phyloP scores from a whole-genome alignment of 2,797 vertebrate genomes.

The Sparidentex hasta region DNA sequence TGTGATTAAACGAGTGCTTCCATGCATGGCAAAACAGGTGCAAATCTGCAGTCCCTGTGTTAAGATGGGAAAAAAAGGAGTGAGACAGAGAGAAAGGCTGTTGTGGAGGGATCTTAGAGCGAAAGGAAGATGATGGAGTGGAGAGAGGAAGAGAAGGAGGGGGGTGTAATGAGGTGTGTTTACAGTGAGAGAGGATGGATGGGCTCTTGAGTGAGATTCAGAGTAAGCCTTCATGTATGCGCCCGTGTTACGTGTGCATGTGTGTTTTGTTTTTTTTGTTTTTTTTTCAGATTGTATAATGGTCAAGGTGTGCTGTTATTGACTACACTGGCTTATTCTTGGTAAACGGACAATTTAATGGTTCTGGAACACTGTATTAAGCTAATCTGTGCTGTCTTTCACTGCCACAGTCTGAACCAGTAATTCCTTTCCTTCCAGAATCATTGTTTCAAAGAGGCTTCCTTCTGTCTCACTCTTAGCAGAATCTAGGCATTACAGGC shows the following conservation, averaged over 20 bases:
- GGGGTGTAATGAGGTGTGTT: conserved; percentile 54
- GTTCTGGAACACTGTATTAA: not conserved
- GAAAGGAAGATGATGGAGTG: conserved; percentile 17
- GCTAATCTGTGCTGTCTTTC: not conserved
- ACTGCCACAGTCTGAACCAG: not conserved
- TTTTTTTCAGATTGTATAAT: not conserved
- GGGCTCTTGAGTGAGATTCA: not conserved
- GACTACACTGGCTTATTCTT: not conserved
- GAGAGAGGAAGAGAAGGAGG: not conserved
- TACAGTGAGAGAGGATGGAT: conserved; percentile 16
- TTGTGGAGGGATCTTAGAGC: conserved; percentile 9
- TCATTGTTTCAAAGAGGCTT: not conserved
- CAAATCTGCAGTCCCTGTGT: conserved; percentile 45
- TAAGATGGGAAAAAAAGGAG: not conserved
- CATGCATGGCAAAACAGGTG: conserved; percentile 52
- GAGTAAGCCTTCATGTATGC: not conserved
- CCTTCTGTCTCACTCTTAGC: too few species aligned
- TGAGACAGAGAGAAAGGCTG: not conserved
- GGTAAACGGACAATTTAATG: too few species aligned
- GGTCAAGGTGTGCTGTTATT: not conserved
- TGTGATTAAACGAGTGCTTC: conserved; percentile 46
- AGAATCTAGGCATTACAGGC: too few species aligned
- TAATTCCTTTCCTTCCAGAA: not conserved
- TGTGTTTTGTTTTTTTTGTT: not conserved
- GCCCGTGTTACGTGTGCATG: not conserved